phyloP scores from a whole-genome alignment of 1,140 invertebrate genomes.

The Uloborus diversus region DNA sequence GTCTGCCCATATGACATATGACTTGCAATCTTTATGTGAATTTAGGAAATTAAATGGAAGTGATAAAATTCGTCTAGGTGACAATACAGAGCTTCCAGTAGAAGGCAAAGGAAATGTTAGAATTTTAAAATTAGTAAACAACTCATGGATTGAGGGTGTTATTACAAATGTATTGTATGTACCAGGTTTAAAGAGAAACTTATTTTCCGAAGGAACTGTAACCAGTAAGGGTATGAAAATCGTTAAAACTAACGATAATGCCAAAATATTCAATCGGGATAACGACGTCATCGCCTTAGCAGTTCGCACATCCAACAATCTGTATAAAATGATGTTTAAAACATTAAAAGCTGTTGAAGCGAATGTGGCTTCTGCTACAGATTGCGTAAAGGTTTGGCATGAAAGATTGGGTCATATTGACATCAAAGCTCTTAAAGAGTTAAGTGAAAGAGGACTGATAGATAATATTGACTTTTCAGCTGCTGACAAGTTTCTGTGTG shows the following conservation, averaged over 20 bases:
- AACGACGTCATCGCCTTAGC: not conserved
- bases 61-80: not conserved
- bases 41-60: not conserved
- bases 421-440: not conserved
- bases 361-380: not conserved
- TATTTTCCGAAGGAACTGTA: not conserved
- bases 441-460: conserved; percentile 9
- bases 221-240: not conserved
- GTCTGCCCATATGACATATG: conserved; percentile 17
- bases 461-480: conserved; percentile 3
- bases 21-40: not conserved
- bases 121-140: not conserved
- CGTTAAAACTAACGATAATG: not conserved
- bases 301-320: not conserved
- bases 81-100: not conserved
- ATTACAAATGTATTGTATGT: not conserved
- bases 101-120: not conserved
- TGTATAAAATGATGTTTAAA: conserved; percentile 1
- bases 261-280: not conserved
- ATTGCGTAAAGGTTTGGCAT: conserved; percentile 30
- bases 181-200: not conserved
- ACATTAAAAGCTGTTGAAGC: not conserved
- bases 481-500: not conserved
- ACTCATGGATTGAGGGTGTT: not conserved
- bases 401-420: conserved; percentile 27